A percentile compares a stretch with the other conserved stretches of the same genome.
Conservation (phyloP, 2,888 invertebrate genomes). For the Netelia fuscicornis region DNA sequence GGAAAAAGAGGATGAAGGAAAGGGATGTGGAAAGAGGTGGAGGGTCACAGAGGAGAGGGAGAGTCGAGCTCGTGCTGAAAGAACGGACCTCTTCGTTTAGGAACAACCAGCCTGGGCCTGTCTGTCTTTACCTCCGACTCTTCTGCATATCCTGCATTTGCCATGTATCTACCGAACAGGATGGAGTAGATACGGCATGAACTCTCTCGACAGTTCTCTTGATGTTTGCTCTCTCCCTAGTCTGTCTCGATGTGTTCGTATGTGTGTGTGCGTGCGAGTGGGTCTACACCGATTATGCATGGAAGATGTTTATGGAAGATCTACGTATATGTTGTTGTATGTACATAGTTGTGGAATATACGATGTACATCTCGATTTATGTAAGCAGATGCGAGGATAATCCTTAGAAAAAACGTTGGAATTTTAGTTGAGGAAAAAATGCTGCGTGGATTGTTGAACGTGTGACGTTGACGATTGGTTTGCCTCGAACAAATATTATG, state of each 20-base stretch:
- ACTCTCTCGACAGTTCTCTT: constrained; percentile 4
- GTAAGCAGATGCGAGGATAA: too few relatives aligned
- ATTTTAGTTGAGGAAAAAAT: too few relatives aligned
- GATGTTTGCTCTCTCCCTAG: constrained; percentile 3
- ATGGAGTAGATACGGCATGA: constrained; percentile 15
- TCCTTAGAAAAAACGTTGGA: too few relatives aligned
- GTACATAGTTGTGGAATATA: too few relatives aligned
- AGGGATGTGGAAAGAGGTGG: not conserved
- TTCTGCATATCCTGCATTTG: constrained; percentile 39
- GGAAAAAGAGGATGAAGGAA: constrained; percentile 13
- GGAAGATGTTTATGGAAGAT: too few relatives aligned
- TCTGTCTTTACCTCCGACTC: constrained; percentile 10
- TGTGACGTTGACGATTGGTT: too few relatives aligned
- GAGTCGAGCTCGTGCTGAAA: not conserved
- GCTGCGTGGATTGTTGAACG: too few relatives aligned
- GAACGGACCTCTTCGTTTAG: constrained; percentile 38
- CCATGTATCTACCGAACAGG: constrained; percentile 23
- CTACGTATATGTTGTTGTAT: too few relatives aligned
- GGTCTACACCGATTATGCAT: too few relatives aligned
- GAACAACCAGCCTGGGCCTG: constrained; percentile 7
- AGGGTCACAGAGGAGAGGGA: not conserved
- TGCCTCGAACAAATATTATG: too few relatives aligned
- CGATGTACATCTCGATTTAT: too few relatives aligned
- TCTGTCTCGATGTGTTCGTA: constrained; percentile 9
- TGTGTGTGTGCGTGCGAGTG: not conserved